These are phyloP conservation scores for Apodemus sylvaticus DNA, from an alignment of 2,113 vertebrate genomes.

Conservation along the genomic window DNA sequence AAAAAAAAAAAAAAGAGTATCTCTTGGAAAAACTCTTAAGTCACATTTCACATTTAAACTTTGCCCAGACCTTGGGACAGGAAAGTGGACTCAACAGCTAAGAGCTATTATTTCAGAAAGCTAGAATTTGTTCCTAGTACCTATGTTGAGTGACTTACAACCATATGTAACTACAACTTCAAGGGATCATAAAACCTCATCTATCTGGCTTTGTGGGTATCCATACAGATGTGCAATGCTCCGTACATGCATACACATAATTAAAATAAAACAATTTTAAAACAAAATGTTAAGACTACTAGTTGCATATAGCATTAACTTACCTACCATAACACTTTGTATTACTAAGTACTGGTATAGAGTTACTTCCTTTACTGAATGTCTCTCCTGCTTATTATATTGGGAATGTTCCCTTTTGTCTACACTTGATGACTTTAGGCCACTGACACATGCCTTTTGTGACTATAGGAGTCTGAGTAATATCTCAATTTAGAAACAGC, in stretches of 20 bases:
- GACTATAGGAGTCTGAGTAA: background rate
- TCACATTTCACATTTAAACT: background rate
- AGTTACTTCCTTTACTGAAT: background rate
- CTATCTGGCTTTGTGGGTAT: no score
- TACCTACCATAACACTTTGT: background rate
- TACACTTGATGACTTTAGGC: background rate
- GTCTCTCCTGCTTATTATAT: background rate
- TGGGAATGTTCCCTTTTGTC: background rate
- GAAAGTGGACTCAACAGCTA: background rate
- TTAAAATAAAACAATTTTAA: background rate
- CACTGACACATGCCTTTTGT: accelerated
- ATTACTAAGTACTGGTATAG: background rate
- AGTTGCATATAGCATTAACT: background rate
- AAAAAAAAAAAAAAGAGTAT: background rate
- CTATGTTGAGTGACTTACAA: background rate
- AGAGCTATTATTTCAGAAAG: background rate
- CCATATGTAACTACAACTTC: background rate
- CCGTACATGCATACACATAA: background rate
- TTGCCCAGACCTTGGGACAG: background rate
- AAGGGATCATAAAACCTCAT: background rate
- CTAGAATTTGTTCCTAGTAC: background rate
- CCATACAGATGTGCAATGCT: background rate
- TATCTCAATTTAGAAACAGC: background rate
- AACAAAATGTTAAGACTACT: background rate
- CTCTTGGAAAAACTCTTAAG: background rate